Conservation (phyloP, 92 coral and sea anemone species). For the Desmophyllum pertusum region DNA sequence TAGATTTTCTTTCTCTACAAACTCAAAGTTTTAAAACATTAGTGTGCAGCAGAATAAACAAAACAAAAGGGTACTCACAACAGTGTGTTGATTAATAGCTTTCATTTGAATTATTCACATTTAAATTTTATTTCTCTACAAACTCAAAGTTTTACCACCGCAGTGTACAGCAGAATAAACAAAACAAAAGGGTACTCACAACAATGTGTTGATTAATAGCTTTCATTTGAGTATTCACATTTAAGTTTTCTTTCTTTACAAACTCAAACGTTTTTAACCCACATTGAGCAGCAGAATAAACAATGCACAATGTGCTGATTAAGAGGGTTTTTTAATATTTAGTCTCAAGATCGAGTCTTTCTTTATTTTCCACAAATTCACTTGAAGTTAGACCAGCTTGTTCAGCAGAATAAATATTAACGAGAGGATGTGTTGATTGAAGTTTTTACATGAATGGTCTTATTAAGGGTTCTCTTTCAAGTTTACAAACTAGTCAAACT, state of each 20-base stretch:
- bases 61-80: not conserved
- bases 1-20: not conserved
- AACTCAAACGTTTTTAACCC: not conserved
- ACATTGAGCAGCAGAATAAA: too few relatives aligned
- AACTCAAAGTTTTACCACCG: not conserved
- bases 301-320: too few relatives aligned
- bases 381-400: not conserved
- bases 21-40: not conserved
- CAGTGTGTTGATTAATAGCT: not conserved
- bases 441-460: too few relatives aligned
- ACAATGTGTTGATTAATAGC: not conserved
- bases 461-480: too few relatives aligned
- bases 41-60: not conserved
- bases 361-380: not conserved
- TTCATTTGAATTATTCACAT: not conserved
- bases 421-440: too few relatives aligned
- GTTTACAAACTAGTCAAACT: too few relatives aligned
- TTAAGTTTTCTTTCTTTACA: not conserved
- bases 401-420: too few relatives aligned
- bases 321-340: too few relatives aligned
- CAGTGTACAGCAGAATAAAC: not conserved
- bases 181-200: too few relatives aligned
- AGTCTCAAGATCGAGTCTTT: too few relatives aligned
- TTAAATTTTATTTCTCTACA: not conserved
- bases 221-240: not conserved